phyloP scores from a whole-genome alignment of 2,797 vertebrate species.

The Phalloptychus januarius region DNA sequence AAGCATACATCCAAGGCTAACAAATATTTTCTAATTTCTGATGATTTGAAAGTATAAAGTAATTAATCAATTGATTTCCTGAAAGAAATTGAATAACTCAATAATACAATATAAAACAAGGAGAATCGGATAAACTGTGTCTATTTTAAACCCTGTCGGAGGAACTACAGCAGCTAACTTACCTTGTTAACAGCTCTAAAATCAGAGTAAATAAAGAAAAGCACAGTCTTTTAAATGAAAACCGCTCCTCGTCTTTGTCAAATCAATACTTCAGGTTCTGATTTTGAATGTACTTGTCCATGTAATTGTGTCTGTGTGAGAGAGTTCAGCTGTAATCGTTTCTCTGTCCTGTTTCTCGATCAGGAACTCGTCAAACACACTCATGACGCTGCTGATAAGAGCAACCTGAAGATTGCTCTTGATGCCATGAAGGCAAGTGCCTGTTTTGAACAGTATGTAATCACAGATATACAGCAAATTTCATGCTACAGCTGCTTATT shows the following conservation, averaged over 20 bases:
- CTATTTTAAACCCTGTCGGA: neutral
- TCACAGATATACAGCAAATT: slow-evolving; percentile 30
- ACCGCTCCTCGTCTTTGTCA: neutral
- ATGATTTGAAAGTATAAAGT: neutral
- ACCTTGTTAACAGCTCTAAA: neutral
- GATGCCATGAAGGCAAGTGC: slow-evolving; percentile 93
- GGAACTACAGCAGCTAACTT: neutral
- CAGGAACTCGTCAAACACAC: slow-evolving; percentile 95
- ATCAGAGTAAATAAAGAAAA: neutral
- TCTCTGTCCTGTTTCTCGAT: slow-evolving; percentile 31
- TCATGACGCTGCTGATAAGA: slow-evolving; percentile 84
- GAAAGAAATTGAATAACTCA: neutral
- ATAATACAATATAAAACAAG: neutral
- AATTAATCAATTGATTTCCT: neutral
- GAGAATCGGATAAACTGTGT: neutral
- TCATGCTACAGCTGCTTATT: neutral
- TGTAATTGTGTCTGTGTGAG: neutral
- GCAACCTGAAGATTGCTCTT: slow-evolving; percentile 88
- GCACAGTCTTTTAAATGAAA: neutral
- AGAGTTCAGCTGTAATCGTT: neutral
- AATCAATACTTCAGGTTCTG: neutral
- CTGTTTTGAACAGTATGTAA: slow-evolving; percentile 39
- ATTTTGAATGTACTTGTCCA: slow-evolving; percentile 2
- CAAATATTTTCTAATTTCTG: neutral
- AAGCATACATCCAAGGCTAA: neutral